phyloP scores from a whole-genome alignment of 2,113 vertebrate species.

The western clawed frog (Xenopus tropicalis) region DNA sequence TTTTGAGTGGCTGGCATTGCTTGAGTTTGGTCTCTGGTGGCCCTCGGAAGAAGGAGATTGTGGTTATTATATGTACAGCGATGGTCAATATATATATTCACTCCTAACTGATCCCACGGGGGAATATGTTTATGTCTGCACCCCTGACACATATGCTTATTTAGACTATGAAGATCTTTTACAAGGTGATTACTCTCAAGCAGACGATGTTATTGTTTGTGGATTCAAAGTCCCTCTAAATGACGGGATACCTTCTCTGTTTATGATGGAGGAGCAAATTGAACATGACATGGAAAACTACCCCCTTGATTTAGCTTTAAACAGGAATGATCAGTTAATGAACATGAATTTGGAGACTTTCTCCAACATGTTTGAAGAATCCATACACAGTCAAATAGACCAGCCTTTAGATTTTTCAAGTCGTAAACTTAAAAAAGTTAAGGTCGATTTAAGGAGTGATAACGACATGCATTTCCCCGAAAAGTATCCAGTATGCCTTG shows the following conservation, averaged over 20 bases:
- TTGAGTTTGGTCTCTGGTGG: conserved; percentile 92
- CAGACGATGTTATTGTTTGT: conserved; percentile 75
- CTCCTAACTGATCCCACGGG: conserved; percentile 87
- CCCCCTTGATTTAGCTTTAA: conserved; percentile 84
- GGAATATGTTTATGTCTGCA: conserved; percentile 83
- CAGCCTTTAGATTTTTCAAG: conserved; percentile 77
- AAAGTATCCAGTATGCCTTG: conserved; percentile 66
- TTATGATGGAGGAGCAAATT: conserved; percentile 69
- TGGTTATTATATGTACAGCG: conserved; percentile 92
- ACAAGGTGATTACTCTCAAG: conserved; percentile 59
- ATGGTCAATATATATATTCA: conserved; percentile 87
- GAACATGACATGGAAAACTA: conserved; percentile 69
- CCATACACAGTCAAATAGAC: conserved; percentile 69
- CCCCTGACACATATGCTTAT: conserved; percentile 66
- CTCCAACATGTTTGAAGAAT: conserved; percentile 84
- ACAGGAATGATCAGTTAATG: conserved; percentile 79
- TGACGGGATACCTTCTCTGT: conserved; percentile 82
- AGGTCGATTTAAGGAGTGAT: conserved; percentile 69
- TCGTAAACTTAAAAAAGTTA: conserved; percentile 80
- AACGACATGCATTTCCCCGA: conserved; percentile 52
- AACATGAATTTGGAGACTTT: conserved; percentile 83
- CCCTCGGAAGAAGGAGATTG: conserved; percentile 86
- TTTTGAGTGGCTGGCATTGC: conserved; percentile 83
- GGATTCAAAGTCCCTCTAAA: conserved; percentile 86
- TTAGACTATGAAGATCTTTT: conserved; percentile 64